Evolutionary conservation across 1,140 invertebrate genomes (phyloP), one percentile per base, ranked within the genome.

Genomic region (Polypedilum pembai): DNA sequence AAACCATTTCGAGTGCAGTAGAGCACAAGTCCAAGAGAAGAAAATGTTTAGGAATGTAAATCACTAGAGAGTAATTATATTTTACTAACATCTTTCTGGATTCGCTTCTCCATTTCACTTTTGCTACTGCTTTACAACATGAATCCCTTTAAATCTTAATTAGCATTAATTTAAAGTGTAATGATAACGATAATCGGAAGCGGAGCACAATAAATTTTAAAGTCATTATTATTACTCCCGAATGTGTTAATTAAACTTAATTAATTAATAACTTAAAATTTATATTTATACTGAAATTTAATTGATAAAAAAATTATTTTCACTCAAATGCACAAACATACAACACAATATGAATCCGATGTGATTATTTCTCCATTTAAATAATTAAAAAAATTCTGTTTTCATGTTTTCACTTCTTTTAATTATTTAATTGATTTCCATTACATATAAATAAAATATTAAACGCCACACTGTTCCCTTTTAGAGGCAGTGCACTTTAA

Each of bases 211-310:
- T n/a, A 15, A 15, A 56, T 56, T 56, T 56, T 56, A 12, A 56
- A 56, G 45, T 15, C n/a, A 12, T 56, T 56, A 56, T 56, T 56
- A 56, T 56, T 12, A 56, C n/a, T 56, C 45, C 45, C 45, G 12
- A 56, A 56, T 56, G 45, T 56, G 45, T 56, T 56, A 56, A 56
- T 56, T 12, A 56, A 56, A 56, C 45, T 56, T 56, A 56, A 56
- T 56, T 56, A 56, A 56, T 56, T 56, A 56, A 56, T 56, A n/a
- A 56, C 45, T 56, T n/a, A n/a, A 56, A 56, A 56, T 56, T 56
- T 56, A 56, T 56, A 56, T 56, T 56, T 56, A 56, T 56, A n/a
- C 10, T 15, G 45, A 12, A 15, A 15, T 56, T 56, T 15, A 56
- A 56, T 12, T 56, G 45, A 56, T 56, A 56, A 56, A 56, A 56